Percentiles rank a stretch among this genome's conserved stretches.
These are phyloP conservation scores for Coregonus suidteri DNA, from an alignment of 2,797 vertebrate genomes.

Conservation along the genomic window DNA sequence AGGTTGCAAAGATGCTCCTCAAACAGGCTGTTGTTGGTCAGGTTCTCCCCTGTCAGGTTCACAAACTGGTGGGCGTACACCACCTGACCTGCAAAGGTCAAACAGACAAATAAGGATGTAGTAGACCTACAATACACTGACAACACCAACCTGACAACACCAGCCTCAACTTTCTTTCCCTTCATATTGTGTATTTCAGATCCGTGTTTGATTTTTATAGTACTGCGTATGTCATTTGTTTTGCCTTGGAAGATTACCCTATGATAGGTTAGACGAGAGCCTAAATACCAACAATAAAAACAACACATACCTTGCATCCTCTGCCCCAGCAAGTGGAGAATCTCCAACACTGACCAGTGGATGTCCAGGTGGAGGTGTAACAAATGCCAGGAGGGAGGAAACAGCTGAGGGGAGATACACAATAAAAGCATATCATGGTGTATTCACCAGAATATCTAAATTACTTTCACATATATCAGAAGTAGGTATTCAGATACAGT, in stretches of 20 bases:
- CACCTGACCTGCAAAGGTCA: conserved; percentile 82
- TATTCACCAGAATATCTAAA: no score
- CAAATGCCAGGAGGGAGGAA: conserved; percentile 94
- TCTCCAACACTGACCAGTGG: conserved; percentile 90
- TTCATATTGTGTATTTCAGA: no score
- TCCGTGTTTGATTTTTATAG: background rate
- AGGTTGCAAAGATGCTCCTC: conserved; percentile 89
- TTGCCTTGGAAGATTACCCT: background rate
- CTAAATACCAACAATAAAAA: background rate
- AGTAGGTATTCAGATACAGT: no score
- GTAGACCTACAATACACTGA: background rate
- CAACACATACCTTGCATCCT: conserved; percentile 82
- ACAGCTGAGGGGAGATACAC: conserved; percentile 72
- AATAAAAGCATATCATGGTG: no score
- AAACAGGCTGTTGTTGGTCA: conserved; percentile 90
- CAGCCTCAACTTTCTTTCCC: no score
- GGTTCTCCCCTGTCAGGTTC: conserved; percentile 88
- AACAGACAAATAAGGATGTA: background rate
- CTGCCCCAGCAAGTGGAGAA: conserved; percentile 86
- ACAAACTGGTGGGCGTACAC: conserved; percentile 90
- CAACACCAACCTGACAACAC: background rate
- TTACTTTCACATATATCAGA: no score
- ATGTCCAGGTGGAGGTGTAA: conserved; percentile 92
- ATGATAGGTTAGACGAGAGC: no score
- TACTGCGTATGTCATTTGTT: background rate